Evolutionary conservation across 2,113 vertebrate species (phyloP), one percentile per base, ranked within the genome.

Genomic region (Paraplagusia blochii): DNA sequence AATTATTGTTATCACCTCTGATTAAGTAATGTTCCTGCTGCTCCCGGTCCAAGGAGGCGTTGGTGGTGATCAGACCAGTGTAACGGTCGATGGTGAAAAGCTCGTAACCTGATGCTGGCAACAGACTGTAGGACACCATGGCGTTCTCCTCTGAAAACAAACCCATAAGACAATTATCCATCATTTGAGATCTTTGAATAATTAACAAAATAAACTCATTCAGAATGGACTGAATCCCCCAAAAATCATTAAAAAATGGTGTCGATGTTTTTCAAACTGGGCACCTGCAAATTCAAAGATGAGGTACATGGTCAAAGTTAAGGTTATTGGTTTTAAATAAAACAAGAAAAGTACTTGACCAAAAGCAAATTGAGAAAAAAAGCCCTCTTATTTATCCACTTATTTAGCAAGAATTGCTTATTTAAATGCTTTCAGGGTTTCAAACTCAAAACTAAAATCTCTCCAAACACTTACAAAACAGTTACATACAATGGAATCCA

Each of bases 41-140:
- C 81, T 98, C 95, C 75, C 95, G 84, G 88, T 98, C 94, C 70
- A 97, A 85, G 13, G 69, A 69, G 29, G 84, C 69, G 44, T 83
- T 18, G 39, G 95, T 95, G 63, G 82, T 14, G 0, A 98, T 81
- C 62, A 93, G 88, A 39, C 96, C 94, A 5, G 85, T 93, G 44
- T 90, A 77, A 0, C 80, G 82, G 76, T 93, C 90, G 62, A 98
- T 92, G 77, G 81, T 81, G 62, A 98, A 98, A 52, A 90, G 81
- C 57, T 86, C 90, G 66, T 89, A 93, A n/a, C 88, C 91, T 2
- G 86, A 29, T n/a, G 92, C 92, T 0, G 93, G 91, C 69, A 95
- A 53, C 59, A 97, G 89, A 84, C 93, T 92, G 90, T 93, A 98
- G 39, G 43, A 89, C 76, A 95, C 88, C 45, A 90, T 82, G 1